phyloP scores from a whole-genome alignment of 2,113 vertebrate genomes.

The Ceyx cyanopectus region DNA sequence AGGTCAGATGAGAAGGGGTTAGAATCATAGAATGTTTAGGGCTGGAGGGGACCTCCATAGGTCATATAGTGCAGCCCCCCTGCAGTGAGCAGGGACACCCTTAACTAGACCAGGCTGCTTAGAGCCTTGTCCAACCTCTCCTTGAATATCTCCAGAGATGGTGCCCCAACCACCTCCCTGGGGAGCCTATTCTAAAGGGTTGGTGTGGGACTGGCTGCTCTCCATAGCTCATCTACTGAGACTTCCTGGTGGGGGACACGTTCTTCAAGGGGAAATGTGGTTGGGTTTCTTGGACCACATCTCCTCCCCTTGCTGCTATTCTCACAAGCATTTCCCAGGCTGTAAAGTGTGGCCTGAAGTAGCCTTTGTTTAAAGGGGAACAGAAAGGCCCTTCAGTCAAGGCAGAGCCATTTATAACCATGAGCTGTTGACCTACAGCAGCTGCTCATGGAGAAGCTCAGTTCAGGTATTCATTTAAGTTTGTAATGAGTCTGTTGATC shows the following conservation, averaged over 20 bases:
- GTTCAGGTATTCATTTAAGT: constrained; percentile 19
- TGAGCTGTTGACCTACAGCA: background rate
- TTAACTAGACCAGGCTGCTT: too few species aligned
- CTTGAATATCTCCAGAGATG: too few species aligned
- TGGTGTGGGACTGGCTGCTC: background rate
- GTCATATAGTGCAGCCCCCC: too few species aligned
- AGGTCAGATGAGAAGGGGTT: background rate
- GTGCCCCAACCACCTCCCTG: too few species aligned
- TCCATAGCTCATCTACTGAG: background rate
- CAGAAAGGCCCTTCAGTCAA: background rate
- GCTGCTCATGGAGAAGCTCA: constrained; percentile 30
- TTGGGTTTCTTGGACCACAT: constrained; percentile 35
- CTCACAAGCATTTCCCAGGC: constrained; percentile 2
- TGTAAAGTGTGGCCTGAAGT: background rate
- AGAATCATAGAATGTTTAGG: too few species aligned
- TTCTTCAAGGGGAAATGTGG: constrained; percentile 42
- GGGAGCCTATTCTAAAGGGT: too few species aligned
- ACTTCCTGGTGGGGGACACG: background rate
- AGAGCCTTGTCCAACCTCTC: too few species aligned
- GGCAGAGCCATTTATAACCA: background rate
- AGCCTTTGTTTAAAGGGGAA: background rate
- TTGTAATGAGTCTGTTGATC: background rate
- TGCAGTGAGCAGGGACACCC: too few species aligned
- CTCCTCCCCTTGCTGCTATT: constrained; percentile 26
- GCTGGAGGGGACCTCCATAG: too few species aligned